phyloP scores from a whole-genome alignment of 1,140 invertebrate genomes.

The Doryteuthis pealeii region DNA sequence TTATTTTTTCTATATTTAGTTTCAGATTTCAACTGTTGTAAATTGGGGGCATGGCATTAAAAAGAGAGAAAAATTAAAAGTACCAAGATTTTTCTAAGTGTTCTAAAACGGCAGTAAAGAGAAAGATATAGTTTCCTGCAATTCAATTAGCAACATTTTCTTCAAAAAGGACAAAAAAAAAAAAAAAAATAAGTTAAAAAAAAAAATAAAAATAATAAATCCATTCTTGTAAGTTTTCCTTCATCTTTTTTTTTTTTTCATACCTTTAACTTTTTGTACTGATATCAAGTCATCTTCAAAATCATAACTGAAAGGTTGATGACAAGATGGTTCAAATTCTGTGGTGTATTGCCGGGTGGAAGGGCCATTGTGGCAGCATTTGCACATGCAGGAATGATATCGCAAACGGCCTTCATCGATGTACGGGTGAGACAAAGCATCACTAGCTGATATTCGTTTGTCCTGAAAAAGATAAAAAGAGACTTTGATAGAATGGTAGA shows the following conservation, averaged over 20 bases:
- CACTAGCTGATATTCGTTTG: slow-evolving; percentile 89
- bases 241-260: slow-evolving; percentile 13
- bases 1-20: too few species aligned
- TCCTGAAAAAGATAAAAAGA: slow-evolving; percentile 66
- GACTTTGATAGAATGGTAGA: background rate
- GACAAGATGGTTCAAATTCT: slow-evolving; percentile 90
- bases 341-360: slow-evolving; percentile 72
- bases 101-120: too few species aligned
- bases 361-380: slow-evolving; percentile 77
- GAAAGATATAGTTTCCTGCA: too few species aligned
- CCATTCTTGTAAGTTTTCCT: too few species aligned
- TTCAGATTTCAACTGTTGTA: too few species aligned
- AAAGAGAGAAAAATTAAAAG: too few species aligned
- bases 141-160: too few species aligned
- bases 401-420: slow-evolving; percentile 94
- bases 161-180: too few species aligned
- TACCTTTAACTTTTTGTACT: slow-evolving; percentile 93
- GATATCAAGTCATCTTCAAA: slow-evolving; percentile 93
- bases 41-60: too few species aligned
- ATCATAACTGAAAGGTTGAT: slow-evolving; percentile 85
- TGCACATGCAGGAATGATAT: slow-evolving; percentile 99
- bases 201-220: too few species aligned
- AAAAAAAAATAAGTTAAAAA: too few species aligned
- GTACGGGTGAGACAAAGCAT: slow-evolving; percentile 94
- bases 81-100: too few species aligned